Evolutionary conservation across 2,797 vertebrate species (phyloP).

Genomic region (Pantherophis vulpinus): DNA sequence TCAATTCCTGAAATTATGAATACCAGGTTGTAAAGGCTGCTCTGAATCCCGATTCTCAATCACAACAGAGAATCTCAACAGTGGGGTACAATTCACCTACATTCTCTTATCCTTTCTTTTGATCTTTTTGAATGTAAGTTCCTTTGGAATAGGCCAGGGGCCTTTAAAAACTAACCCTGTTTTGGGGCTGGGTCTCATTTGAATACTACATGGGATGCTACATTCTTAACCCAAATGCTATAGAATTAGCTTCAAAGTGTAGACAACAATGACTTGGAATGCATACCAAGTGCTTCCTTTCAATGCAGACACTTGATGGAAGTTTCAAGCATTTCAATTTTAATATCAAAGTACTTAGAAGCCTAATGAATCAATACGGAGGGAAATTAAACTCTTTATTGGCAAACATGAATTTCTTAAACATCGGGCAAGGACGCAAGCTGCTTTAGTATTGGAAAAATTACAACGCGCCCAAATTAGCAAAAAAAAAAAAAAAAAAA

Average conservation of each 20-base stretch:
- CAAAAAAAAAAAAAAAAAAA: background rate
- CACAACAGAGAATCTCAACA: background rate
- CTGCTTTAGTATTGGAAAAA: conserved; percentile 24
- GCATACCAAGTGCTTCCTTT: conserved; percentile 4
- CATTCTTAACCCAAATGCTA: background rate
- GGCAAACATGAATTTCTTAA: conserved; percentile 29
- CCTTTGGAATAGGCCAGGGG: background rate
- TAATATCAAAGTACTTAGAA: conserved; percentile 27
- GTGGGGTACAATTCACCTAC: background rate
- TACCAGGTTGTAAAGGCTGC: background rate
- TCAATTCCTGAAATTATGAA: background rate
- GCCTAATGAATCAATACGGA: conserved; percentile 33
- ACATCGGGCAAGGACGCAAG: conserved; percentile 14
- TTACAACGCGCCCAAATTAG: conserved; percentile 4
- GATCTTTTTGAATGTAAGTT: background rate
- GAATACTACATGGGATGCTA: background rate
- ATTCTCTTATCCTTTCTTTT: background rate
- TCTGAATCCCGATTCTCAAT: background rate
- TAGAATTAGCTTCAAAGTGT: background rate
- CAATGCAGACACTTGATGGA: background rate
- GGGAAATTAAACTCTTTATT: conserved; percentile 26
- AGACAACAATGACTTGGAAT: background rate
- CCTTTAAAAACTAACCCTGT: background rate
- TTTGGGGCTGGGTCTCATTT: background rate
- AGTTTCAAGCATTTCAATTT: conserved; percentile 23